phyloP scores from a whole-genome alignment of 2,113 vertebrate species.

The Carollia perspicillata region DNA sequence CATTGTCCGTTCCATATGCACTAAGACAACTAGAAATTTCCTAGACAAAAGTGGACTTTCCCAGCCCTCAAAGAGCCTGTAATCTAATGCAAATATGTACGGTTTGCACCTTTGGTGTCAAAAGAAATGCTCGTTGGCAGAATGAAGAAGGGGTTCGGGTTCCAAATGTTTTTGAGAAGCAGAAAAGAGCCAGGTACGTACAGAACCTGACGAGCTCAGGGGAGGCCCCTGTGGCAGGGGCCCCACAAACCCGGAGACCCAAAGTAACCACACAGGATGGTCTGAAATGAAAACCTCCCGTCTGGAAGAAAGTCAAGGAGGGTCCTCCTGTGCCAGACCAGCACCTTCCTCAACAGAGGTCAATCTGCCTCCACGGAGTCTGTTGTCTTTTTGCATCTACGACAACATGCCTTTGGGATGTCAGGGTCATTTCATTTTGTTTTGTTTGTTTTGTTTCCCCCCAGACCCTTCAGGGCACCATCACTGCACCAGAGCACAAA shows the following conservation, averaged over 20 bases:
- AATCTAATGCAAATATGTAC: neutral
- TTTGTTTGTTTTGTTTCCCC: too few relatives aligned
- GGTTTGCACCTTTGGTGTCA: neutral
- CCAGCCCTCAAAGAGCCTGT: neutral
- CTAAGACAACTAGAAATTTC: neutral
- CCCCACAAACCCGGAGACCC: neutral
- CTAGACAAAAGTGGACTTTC: neutral
- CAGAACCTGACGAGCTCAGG: neutral
- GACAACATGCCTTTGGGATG: neutral
- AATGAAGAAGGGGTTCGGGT: neutral
- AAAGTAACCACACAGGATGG: neutral
- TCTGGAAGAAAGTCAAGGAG: neutral
- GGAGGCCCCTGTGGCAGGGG: neutral
- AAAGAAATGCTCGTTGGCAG: neutral
- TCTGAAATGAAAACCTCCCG: neutral
- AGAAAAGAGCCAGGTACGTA: rapidly evolving
- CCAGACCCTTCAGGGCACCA: too few relatives aligned
- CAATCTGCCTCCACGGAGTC: neutral
- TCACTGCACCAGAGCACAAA: neutral
- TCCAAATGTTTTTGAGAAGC: neutral
- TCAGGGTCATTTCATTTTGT: too few relatives aligned
- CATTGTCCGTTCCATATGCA: neutral
- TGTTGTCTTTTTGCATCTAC: neutral
- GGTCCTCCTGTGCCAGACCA: neutral
- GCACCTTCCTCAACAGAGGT: neutral